Conservation (phyloP, 2,888 invertebrate species). For the Aspidiotus rigidus region DNA sequence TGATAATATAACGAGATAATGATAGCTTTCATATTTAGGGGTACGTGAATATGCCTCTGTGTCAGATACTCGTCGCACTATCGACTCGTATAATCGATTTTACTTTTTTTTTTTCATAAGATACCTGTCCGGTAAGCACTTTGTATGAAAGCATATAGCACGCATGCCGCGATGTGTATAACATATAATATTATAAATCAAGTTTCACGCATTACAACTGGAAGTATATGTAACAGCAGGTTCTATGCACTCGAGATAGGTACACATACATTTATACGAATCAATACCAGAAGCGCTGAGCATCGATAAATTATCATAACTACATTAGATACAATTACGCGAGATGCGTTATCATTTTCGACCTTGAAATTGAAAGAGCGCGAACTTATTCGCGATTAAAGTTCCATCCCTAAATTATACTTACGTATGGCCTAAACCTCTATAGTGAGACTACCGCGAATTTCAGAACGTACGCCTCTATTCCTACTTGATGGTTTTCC, state of each 20-base stretch:
- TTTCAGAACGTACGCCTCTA: not conserved
- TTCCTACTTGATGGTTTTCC: not conserved
- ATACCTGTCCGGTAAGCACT: too few relatives aligned
- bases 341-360: conserved; percentile 15
- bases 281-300: conserved; percentile 13
- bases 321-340: not conserved
- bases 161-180: not conserved
- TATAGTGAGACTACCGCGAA: not conserved
- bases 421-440: not conserved
- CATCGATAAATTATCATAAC: conserved; percentile 1
- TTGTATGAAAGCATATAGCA: too few relatives aligned
- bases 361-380: conserved; percentile 4
- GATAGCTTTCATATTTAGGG: too few relatives aligned
- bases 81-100: too few relatives aligned
- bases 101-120: too few relatives aligned
- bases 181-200: not conserved
- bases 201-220: conserved; percentile 7
- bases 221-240: not conserved
- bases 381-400: conserved; percentile 3
- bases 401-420: conserved; percentile 12
- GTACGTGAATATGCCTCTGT: too few relatives aligned
- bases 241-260: not conserved
- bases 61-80: too few relatives aligned
- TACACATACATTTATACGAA: not conserved
- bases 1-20: too few relatives aligned